Evolutionary conservation across 2,113 vertebrate species (phyloP), one percentile per base, ranked within the genome.

Genomic region (Edolisoma coerulescens): DNA sequence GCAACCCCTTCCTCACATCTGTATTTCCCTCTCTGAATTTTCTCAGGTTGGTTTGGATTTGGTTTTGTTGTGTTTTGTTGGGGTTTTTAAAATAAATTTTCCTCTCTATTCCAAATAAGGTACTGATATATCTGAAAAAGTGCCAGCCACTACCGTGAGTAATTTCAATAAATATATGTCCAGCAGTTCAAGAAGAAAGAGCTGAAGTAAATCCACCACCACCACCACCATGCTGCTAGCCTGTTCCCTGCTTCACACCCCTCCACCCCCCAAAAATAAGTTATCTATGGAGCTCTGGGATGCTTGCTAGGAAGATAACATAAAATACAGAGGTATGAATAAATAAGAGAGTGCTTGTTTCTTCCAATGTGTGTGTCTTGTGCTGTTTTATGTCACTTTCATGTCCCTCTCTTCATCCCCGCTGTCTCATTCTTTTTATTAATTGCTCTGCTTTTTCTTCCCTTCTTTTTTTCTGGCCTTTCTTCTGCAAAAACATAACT

Each of bases 351-450:
- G 14, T 2, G 1, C 54, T 95, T 52, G 28, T 86, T 96, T 81
- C 28, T 56, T 88, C 60, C 64, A 60, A 0, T 57, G 35, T 60
- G 22, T 78, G 33, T 86, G 61, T 33, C 68, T 86, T 67, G 64
- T 90, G 60, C 75, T 60, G 27, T 35, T 97, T 94, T 70, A 86
- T 93, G 81, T 88, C 10, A 1, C 33, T 91, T 87, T 90, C 68
- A 16, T 73, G 69, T 92, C 61, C 75, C 39, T 93, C 52, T 53
- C 27, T 93, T 90, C 86, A 84, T 94, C 88, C 76, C 53, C 54
- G 10, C 56, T 82, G 76, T 67, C 91, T 91, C 91, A 45, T 96
- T 97, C 41, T 49, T 87, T 84, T 87, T 91, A 95, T 95, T 94
- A 95, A 87, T 89, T 87, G 61, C 49, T 82, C 41, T 93, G 22